Evolutionary conservation across 2,113 vertebrate genomes (phyloP), one percentile per base, ranked within the genome.

Genomic region (Mesoclemmys tuberculata): DNA sequence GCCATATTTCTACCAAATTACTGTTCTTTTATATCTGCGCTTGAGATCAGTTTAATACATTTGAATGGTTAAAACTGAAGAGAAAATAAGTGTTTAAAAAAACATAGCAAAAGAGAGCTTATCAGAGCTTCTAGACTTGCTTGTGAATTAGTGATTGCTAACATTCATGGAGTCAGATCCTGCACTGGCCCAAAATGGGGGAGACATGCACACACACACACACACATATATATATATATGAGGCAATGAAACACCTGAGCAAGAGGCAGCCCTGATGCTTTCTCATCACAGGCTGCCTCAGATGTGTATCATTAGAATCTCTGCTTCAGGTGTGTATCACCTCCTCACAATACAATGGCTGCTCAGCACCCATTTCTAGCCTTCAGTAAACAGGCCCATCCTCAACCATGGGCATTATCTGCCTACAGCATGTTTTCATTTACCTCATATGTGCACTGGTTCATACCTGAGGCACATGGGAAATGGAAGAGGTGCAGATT

Each of bases 181-280:
- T 22, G n/a, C 38, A 22, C n/a, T 38, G 64, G 18, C n/a, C n/a
- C 19, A 31, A 0, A 1, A n/a, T 10, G 11, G 2, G 2, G 2
- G 51, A 89, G 3, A 13, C 27, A n/a, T 0, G 18, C n/a, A 4
- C 8, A 46, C 8, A 46, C 8, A 13, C 27, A n/a, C 0, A 14
- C n/a, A 4, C 8, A 46, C 8, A 46, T 46, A 46, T 46, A 46
- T 46, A 46, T 49, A 7, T 9, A 4, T 24, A 3, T 38, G 13
- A 38, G 82, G 18, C 48, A 0, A 1, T 16, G 64, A 71, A 38
- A 71, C 35, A 71, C 19, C n/a, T 38, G n/a, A 71, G 64, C 64
- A 71, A 71, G 64, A 71, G n/a, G n/a, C 64, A 38, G 64, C 8
- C n/a, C 61, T 68, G n/a, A 21, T 22, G n/a, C 64, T 9, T 21